Base-by-base conservation (phyloP, 2,888 invertebrate species). In the Drosophila pseudotalamancana region DNA sequence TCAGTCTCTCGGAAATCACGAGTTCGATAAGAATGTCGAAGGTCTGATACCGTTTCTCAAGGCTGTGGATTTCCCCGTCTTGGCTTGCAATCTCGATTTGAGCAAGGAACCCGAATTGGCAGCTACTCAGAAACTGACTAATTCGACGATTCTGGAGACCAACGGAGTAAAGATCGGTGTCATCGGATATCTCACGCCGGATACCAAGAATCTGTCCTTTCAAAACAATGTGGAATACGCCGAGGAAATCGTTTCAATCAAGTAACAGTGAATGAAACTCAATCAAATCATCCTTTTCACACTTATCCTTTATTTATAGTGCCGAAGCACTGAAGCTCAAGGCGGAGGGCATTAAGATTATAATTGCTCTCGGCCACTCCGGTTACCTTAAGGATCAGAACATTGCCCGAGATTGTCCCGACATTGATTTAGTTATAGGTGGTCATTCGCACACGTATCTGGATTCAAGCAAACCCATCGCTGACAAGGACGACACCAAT, bases 381-480 rank as follows among this genome's bases (percentile, higher is more conserved):
- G 98, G 98, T 0, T 97, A 94, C 87, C 92, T 92, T 1, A 93
- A 93, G 75, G 98, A 98, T 89, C 92, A 94, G 89, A 92, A 94
- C 89, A 96, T 98, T 60, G 98, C 97, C 0, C 91, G 90, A 53
- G 92, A 95, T 72, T 96, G 97, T 1, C 94, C 95, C 11, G 95
- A 95, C 23, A 93, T 98, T 9, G 98, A 98, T 90, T 90, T 97
- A 27, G 97, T 98, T 0, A 94, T 98, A 59, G 98, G 98, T 6
- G 98, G 98, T 0, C 98, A 98, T 88, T 96, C 97, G 0, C 96
- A 98, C 89, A 97, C 97, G 0, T 98, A 97, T 89, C 92, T 98
- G 12, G 98, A 96, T 93, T 95, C 94, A 65, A 97, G 95, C 2
- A 89, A 91, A 0, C 93, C 80, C 0, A 61, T 81, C 9, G 81